Evolutionary conservation across 2,797 vertebrate genomes (phyloP).

Genomic region (Masticophis lateralis): DNA sequence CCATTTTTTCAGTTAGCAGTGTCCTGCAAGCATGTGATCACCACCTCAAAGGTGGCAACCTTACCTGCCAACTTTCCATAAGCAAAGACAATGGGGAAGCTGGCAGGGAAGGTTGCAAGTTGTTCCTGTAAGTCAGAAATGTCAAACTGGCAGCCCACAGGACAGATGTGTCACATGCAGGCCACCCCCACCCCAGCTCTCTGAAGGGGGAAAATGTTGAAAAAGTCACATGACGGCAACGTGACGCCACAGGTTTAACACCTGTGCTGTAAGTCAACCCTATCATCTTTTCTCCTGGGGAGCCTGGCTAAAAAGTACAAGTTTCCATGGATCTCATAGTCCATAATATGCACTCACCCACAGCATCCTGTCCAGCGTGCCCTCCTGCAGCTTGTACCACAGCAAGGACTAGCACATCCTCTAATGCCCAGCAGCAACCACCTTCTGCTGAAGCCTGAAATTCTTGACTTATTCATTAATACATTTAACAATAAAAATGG

Average conservation of each 20-base stretch:
- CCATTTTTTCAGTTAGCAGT: neutral
- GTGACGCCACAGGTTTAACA: no score
- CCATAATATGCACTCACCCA: no score
- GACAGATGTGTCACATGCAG: no score
- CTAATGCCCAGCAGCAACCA: neutral
- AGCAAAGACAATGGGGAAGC: neutral
- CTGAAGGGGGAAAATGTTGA: no score
- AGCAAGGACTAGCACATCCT: neutral
- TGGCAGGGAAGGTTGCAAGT: neutral
- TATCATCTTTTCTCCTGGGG: neutral
- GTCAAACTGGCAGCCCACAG: no score
- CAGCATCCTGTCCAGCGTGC: neutral
- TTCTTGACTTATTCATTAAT: neutral
- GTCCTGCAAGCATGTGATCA: neutral
- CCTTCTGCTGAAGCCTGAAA: neutral
- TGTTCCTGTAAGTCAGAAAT: neutral
- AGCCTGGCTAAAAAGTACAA: neutral
- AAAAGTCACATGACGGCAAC: no score
- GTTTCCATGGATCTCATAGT: no score
- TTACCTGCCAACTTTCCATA: neutral
- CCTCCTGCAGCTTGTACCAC: no score
- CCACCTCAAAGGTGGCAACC: no score
- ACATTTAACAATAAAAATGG: neutral
- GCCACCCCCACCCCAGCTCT: no score
- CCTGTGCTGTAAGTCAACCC: neutral